These are phyloP conservation scores for Etia nguti DNA, from an alignment of 2,113 vertebrate genomes.

Conservation along the genomic window DNA sequence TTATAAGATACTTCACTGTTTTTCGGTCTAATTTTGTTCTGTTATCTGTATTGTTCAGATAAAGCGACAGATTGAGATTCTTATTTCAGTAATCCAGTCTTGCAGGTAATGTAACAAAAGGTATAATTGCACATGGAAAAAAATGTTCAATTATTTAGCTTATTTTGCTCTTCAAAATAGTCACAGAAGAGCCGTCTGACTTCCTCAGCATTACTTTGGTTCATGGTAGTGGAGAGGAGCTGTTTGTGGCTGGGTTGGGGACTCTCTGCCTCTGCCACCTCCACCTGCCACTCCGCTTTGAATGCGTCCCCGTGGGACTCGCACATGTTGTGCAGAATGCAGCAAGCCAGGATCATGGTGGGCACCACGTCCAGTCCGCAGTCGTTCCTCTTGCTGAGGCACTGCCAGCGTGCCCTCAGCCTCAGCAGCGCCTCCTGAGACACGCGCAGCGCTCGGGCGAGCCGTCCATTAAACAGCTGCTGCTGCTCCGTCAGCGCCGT, in stretches of 20 bases:
- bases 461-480: slow-evolving; percentile 57
- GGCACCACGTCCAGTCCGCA: slow-evolving; percentile 69
- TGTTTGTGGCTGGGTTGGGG: slow-evolving; percentile 61
- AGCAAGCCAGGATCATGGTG: slow-evolving; percentile 69
- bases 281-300: slow-evolving; percentile 59
- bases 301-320: slow-evolving; percentile 70
- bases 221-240: slow-evolving; percentile 30
- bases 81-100: background rate
- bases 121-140: background rate
- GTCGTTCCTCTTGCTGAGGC: slow-evolving; percentile 72
- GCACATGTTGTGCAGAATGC: slow-evolving; percentile 73
- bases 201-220: slow-evolving; percentile 68
- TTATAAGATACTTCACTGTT: background rate
- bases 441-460: slow-evolving; percentile 34
- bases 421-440: slow-evolving; percentile 58
- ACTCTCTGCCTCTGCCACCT: slow-evolving; percentile 58
- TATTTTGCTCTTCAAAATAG: slow-evolving; percentile 73
- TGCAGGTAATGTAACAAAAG: background rate
- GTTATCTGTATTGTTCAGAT: background rate
- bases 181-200: slow-evolving; percentile 75
- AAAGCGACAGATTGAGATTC: background rate
- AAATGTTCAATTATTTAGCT: background rate
- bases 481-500: background rate
- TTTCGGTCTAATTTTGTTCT: background rate
- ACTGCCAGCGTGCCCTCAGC: slow-evolving; percentile 70